Evolutionary conservation across 1,140 invertebrate genomes (phyloP).

Genomic region (Drosophila prosaltans): DNA sequence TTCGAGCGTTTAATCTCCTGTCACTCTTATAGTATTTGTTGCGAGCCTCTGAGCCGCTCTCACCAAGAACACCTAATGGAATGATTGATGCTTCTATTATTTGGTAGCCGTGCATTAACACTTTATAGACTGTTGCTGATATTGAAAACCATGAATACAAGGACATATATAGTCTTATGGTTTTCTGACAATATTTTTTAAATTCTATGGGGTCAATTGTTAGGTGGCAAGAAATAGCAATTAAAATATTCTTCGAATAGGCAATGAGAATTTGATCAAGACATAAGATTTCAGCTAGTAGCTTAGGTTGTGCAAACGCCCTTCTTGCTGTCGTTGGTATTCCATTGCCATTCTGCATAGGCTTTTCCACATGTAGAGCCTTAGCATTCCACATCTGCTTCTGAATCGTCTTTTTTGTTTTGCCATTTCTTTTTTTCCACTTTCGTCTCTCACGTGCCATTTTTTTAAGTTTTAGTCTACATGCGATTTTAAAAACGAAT

Average conservation of each 20-base stretch:
- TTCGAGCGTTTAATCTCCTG: conserved; percentile 28
- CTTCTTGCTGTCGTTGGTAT: not conserved
- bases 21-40: conserved; percentile 33
- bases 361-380: not conserved
- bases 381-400: not conserved
- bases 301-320: not conserved
- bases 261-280: conserved; percentile 10
- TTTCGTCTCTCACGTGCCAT: conserved; percentile 26
- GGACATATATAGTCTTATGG: not conserved
- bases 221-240: conserved; percentile 22
- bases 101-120: no score
- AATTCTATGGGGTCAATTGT: conserved; percentile 20
- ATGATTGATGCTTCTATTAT: conserved; percentile 4
- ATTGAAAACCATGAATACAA: conserved; percentile 18
- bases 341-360: conserved; percentile 12
- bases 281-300: not conserved
- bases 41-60: conserved; percentile 20
- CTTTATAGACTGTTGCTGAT: not conserved
- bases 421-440: conserved; percentile 22
- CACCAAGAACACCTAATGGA: conserved; percentile 33
- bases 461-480: conserved; percentile 34
- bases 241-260: conserved; percentile 17
- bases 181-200: conserved; percentile 33
- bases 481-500: no score
- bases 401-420: conserved; percentile 5